Base-by-base conservation (phyloP, 2,888 invertebrate genomes). In the Aphodius sticticus region DNA sequence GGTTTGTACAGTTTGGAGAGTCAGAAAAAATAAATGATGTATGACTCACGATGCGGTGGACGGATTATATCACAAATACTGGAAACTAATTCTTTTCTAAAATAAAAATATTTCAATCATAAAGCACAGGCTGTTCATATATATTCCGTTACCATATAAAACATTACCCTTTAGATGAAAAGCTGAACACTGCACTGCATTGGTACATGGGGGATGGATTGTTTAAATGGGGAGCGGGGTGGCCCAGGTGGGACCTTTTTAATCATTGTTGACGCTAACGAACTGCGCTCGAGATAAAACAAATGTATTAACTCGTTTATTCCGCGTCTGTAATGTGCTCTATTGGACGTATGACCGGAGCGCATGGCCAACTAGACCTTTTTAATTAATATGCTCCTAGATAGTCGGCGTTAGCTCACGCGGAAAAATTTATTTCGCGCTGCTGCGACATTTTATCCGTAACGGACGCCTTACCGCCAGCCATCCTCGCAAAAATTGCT, bases 291-390 rank as follows among this genome's bases (percentile, higher is more conserved):
- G 82, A 84, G 86, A 85, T 84, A 85, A 85, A 85, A 85, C 85
- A 84, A 86, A 84, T 84, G 84, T 85, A 84, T 84, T 85, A 85
- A 86, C 83, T 84, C 84, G 84, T 84, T 86, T 85, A 85, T 84
- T 83, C 84, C 79, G 80, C 77, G 78, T 77, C 80, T 80, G 78
- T 78, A 81, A 75, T 76, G 78, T 38, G 75, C 81, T 70, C 81
- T 80, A 80, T 81, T 80, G 80, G 78, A 71, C 77, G 78, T 70
- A 78, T 78, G 77, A 81, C 77, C 74, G 36, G 72, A 69, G 71
- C 75, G 70, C 75, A 78, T 80, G 81, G 80, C 38, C 77, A 80
- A 78, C 80, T 80, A 77, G 81, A 80, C 77, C 70, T 77, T 80
- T 80, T 80, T 78, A 80, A 80, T 80, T 80, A 80, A 80, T 80